phyloP scores from a whole-genome alignment of 2,888 invertebrate genomes.

The Lasius fuliginosus region DNA sequence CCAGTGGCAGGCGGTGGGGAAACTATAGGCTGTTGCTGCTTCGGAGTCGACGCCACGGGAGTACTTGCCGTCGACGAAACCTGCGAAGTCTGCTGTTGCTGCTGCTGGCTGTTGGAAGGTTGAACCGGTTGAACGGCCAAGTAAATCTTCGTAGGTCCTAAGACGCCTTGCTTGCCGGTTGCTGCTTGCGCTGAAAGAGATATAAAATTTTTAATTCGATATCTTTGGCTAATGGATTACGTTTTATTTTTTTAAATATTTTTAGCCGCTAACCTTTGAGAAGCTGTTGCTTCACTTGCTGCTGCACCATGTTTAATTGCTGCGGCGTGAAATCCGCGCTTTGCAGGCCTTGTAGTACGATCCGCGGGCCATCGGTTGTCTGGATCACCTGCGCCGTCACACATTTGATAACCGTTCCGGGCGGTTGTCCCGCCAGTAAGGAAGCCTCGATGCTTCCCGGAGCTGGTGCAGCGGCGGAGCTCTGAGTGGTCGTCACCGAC shows the following conservation, averaged over 20 bases:
- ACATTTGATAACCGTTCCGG: conserved; percentile 95
- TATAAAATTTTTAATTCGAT: conserved; percentile 28
- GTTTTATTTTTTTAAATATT: not conserved
- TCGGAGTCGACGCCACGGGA: conserved; percentile 65
- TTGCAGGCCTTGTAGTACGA: conserved; percentile 94
- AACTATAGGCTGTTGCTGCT: conserved; percentile 69
- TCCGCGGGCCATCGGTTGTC: conserved; percentile 94
- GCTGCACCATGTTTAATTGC: conserved; percentile 93
- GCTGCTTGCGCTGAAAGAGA: conserved; percentile 92
- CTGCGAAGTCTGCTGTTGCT: conserved; percentile 71
- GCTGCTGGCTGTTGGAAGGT: conserved; percentile 51
- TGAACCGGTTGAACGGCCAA: conserved; percentile 93
- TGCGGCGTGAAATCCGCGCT: conserved; percentile 94
- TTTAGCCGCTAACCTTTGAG: conserved; percentile 90
- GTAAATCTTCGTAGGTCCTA: conserved; percentile 95
- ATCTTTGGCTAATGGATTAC: not conserved
- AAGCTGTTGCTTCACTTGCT: conserved; percentile 96
- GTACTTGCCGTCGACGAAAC: conserved; percentile 69
- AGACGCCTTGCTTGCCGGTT: conserved; percentile 94
- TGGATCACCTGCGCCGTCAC: conserved; percentile 96
- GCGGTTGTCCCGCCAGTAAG: conserved; percentile 92
- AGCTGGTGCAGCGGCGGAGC: conserved; percentile 79
- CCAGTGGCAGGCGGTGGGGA: conserved; percentile 70
- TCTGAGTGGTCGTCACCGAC: conserved; percentile 71
- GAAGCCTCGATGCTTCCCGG: conserved; percentile 90